A percentile compares a stretch with the other conserved stretches of the same genome.
Conservation (phyloP, 2,888 invertebrate species). For the Hypercompe scribonia region DNA sequence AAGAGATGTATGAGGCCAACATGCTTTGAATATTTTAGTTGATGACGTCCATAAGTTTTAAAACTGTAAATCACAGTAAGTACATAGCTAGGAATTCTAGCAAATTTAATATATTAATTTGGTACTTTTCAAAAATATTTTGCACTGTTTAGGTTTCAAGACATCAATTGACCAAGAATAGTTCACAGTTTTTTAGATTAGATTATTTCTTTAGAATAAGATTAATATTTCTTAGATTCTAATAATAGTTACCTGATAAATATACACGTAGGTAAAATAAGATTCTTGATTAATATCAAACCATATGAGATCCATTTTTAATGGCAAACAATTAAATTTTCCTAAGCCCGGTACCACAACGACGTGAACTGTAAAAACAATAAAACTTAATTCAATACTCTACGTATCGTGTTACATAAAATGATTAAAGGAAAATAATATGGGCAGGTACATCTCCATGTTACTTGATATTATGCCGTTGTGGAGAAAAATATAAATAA, state of each 20-base stretch:
- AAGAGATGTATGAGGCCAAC: neutral
- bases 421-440: neutral
- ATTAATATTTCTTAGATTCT: neutral
- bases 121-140: neutral
- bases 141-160: neutral
- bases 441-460: neutral
- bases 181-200: neutral
- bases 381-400: neutral
- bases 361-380: conserved; percentile 61
- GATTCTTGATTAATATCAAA: conserved; percentile 58
- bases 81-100: neutral
- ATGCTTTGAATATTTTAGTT: neutral
- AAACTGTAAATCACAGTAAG: neutral
- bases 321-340: conserved; percentile 59
- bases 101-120: neutral
- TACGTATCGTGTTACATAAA: neutral
- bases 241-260: conserved; percentile 59
- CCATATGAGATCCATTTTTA: conserved; percentile 68
- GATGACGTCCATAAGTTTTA: neutral
- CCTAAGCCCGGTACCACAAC: conserved; percentile 61
- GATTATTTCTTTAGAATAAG: too few species aligned
- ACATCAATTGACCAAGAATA: neutral
- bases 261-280: conserved; percentile 56
- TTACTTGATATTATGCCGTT: neutral
- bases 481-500: neutral